Evolutionary conservation across 2,797 vertebrate species (phyloP).

Genomic region (Anomalospiza imberbis): DNA sequence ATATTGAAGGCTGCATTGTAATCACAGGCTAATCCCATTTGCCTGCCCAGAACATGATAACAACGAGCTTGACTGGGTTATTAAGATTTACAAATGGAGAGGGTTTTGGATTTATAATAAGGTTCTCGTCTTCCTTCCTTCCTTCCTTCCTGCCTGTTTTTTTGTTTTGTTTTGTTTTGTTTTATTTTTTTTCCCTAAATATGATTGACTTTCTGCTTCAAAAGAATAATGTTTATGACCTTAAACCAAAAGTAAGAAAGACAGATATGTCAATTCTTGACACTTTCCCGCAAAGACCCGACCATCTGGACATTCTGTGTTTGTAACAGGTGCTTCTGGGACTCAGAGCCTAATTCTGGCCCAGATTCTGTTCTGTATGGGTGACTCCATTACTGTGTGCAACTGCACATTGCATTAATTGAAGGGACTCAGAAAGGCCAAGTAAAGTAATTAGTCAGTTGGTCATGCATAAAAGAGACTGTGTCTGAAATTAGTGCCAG

Average conservation of each 20-base stretch:
- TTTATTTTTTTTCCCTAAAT: neutral
- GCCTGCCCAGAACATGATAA: conserved; percentile 39
- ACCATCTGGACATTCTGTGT: conserved; percentile 77
- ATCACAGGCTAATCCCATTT: conserved; percentile 61
- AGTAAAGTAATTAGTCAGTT: conserved; percentile 82
- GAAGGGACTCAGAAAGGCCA: conserved; percentile 77
- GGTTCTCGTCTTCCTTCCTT: neutral
- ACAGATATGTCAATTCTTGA: conserved; percentile 75
- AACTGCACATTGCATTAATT: conserved; percentile 80
- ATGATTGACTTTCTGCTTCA: conserved; percentile 39
- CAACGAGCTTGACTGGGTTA: conserved; percentile 14
- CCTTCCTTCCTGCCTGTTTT: too few species aligned
- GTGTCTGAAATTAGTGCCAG: conserved; percentile 76
- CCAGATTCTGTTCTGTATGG: conserved; percentile 71
- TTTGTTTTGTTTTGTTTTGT: neutral
- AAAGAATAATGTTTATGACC: conserved; percentile 68
- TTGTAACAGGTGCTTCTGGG: conserved; percentile 81
- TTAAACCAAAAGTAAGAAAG: conserved; percentile 71
- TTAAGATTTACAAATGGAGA: conserved; percentile 55
- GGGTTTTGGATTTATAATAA: conserved; percentile 19
- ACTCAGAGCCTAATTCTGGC: conserved; percentile 76
- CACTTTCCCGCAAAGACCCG: conserved; percentile 66
- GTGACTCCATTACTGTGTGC: conserved; percentile 74
- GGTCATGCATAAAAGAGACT: conserved; percentile 80
- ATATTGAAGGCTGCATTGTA: conserved; percentile 55